Conservation (phyloP, 2,888 invertebrate genomes). For the Nomada ruficornis region DNA sequence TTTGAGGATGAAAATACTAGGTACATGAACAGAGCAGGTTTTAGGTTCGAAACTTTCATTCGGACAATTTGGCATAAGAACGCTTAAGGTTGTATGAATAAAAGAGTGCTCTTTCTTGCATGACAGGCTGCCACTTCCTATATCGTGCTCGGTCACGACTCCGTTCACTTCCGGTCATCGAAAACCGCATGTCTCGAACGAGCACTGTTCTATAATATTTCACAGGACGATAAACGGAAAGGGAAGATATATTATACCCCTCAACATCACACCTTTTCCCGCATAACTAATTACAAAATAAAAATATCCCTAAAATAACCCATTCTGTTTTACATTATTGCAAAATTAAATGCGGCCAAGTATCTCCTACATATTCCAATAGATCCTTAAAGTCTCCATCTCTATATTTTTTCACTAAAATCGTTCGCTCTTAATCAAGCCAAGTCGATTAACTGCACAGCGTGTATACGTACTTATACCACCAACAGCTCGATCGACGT, state of each 20-base stretch:
- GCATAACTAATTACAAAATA: not conserved
- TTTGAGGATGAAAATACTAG: not conserved
- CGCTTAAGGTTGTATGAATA: slow-evolving; percentile 20
- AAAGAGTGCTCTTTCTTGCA: slow-evolving; percentile 40
- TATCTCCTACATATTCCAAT: too few relatives aligned
- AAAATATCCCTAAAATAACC: too few relatives aligned
- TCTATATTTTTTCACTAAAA: not conserved
- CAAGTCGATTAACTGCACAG: not conserved
- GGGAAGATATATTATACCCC: not conserved
- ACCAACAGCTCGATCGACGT: not conserved
- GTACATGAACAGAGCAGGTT: not conserved
- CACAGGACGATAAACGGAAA: not conserved
- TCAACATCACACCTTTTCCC: not conserved
- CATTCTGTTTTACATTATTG: too few relatives aligned
- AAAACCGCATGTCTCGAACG: slow-evolving; percentile 14
- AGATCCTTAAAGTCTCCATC: not conserved
- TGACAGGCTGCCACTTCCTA: slow-evolving; percentile 47
- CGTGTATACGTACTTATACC: too few relatives aligned
- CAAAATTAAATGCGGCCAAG: too few relatives aligned
- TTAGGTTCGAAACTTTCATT: slow-evolving; percentile 27
- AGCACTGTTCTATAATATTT: slow-evolving; percentile 6
- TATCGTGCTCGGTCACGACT: slow-evolving; percentile 32
- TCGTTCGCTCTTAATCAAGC: not conserved
- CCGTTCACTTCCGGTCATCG: slow-evolving; percentile 60
- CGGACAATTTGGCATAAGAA: slow-evolving; percentile 14